Percentiles rank a stretch among this genome's conserved stretches.
These are phyloP conservation scores for Nyctibius bracteatus DNA, from an alignment of 2,113 vertebrate genomes.

Conservation along the genomic window DNA sequence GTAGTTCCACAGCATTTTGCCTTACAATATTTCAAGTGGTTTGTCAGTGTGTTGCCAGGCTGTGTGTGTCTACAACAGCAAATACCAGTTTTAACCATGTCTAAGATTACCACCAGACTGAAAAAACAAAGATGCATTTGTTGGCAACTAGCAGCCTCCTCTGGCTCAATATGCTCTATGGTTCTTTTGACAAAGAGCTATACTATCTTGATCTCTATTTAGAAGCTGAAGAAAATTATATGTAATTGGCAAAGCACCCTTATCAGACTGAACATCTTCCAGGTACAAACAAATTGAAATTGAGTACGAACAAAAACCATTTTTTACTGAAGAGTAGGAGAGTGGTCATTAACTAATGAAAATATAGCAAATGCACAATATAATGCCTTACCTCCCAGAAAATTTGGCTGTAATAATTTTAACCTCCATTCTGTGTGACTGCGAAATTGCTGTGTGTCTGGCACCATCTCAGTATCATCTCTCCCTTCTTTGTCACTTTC, in stretches of 20 bases:
- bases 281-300: neutral
- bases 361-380: neutral
- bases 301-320: neutral
- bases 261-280: neutral
- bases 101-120: neutral
- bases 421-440: neutral
- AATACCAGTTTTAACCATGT: neutral
- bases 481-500: neutral
- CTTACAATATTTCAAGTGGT: neutral
- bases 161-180: neutral
- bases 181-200: neutral
- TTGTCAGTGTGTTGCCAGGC: neutral
- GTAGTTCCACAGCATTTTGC: neutral
- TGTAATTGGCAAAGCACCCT: neutral
- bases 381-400: neutral
- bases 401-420: neutral
- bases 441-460: neutral
- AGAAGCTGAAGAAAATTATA: neutral
- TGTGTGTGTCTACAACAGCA: neutral
- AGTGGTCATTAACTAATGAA: neutral
- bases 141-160: neutral
- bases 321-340: neutral
- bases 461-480: neutral
- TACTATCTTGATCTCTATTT: neutral
- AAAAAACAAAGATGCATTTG: neutral